Conservation (phyloP, 1,140 invertebrate species). For the roundworm (Caenorhabditis elegans) region DNA sequence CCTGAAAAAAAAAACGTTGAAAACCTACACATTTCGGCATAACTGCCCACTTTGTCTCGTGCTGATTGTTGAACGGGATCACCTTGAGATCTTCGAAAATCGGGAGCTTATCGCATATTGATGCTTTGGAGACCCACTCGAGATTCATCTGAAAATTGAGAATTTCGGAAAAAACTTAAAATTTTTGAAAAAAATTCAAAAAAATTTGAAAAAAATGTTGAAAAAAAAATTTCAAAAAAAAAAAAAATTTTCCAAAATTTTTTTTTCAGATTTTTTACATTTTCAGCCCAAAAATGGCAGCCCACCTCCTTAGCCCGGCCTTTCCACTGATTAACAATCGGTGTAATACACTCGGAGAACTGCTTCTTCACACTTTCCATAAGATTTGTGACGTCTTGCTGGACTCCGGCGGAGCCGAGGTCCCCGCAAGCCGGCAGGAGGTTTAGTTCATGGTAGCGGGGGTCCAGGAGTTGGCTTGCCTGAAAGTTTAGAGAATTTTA, state of each 20-base stretch:
- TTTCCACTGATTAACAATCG: conserved; percentile 7
- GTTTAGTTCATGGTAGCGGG: not conserved
- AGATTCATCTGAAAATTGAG: not conserved
- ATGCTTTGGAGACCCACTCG: not conserved
- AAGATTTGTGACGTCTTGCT: not conserved
- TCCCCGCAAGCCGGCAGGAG: not conserved
- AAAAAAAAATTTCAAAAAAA: no score
- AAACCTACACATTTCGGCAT: not conserved
- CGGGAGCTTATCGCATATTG: not conserved
- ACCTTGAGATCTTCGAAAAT: not conserved
- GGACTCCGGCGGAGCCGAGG: not conserved
- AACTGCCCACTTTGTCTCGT: not conserved
- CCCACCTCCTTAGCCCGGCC: not conserved
- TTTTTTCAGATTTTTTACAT: no score
- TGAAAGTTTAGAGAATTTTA: no score
- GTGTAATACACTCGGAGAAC: not conserved
- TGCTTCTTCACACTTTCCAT: conserved; percentile 12
- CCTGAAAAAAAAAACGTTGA: no score
- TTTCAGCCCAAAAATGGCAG: no score
- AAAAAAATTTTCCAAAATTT: no score
- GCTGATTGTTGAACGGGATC: not conserved
- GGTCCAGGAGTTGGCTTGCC: not conserved
- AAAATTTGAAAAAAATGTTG: no score
- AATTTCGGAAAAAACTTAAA: not conserved
- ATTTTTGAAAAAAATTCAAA: no score